Conservation (phyloP, 2,797 vertebrate species). For the Tachyglossus aculeatus region DNA sequence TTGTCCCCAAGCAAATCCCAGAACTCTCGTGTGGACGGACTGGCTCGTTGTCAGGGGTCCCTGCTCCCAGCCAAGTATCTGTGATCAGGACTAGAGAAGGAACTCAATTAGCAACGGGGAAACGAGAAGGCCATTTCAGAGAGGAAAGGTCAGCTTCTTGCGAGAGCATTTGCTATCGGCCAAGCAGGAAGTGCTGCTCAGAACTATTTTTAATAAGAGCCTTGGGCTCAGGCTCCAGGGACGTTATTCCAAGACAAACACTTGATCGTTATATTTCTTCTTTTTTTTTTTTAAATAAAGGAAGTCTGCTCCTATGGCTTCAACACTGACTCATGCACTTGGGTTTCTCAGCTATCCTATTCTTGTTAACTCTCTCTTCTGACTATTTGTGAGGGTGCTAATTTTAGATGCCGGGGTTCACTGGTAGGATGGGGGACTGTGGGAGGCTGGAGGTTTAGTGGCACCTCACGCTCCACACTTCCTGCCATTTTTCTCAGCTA, state of each 20-base stretch:
- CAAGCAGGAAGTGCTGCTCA: conserved; percentile 57
- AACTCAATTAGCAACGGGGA: conserved; percentile 64
- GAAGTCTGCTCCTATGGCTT: conserved; percentile 8
- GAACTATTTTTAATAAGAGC: conserved; percentile 68
- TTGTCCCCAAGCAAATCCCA: conserved; percentile 35
- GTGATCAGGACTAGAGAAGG: conserved; percentile 55
- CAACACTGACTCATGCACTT: background rate
- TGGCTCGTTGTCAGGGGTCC: conserved; percentile 7
- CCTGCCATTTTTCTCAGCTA: no score
- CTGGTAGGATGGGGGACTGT: no score
- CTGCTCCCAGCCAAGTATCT: conserved; percentile 27
- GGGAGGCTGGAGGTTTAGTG: no score
- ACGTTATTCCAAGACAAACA: conserved; percentile 53
- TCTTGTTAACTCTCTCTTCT: no score
- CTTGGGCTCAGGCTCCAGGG: conserved; percentile 37
- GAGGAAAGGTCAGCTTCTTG: conserved; percentile 55
- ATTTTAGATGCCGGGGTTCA: no score
- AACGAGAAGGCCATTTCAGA: conserved; percentile 61
- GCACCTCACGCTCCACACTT: no score
- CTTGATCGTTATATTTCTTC: conserved; percentile 41
- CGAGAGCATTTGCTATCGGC: conserved; percentile 46
- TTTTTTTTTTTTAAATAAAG: conserved; percentile 9
- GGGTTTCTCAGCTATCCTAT: background rate
- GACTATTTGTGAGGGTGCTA: no score
- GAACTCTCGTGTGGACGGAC: conserved; percentile 21